Base-by-base conservation (phyloP, 2,797 vertebrate genomes). In the Phataginus tetradactyla region DNA sequence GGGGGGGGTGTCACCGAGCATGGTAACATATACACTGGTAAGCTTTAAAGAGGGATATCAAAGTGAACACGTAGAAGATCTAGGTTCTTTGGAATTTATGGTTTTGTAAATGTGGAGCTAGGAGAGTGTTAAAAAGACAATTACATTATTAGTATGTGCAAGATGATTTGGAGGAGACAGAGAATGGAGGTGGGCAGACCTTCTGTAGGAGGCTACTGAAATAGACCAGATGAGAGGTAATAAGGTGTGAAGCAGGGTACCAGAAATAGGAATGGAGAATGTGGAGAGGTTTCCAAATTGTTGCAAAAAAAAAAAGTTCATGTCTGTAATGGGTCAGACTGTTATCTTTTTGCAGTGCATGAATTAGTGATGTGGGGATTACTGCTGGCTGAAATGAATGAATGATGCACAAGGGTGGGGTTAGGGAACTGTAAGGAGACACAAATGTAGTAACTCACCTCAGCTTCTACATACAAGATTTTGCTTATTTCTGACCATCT, bases 401-500 rank as follows among this genome's bases (percentile, higher is more conserved):
- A 85, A 81, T 9, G 45, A 32, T 78, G 20, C 37, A 69, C 57
- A 64, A 59, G 11, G 34, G 18, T 74, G 27, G 57, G 42, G 18
- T 7, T 63, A 49, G 57, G 53, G 25, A 80, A 1, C 75, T 92
- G 0, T 81, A 96, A 96, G n/a, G 71, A 90, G 63, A 96, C 61
- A 90, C 91, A 92, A 91, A 93, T 86, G 86, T 69, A 91, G 34
- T 0, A n/a, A 45, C 45, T 45, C 45, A 45, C 45, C 45, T 45
- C 45, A 45, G 45, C 45, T 45, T 9, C 45, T 45, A 45, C 45
- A 2, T 45, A 45, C 51, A 93, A 80, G 17, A 69, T 37, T 86
- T 75, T 77, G 12, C 83, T 96, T 95, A 84, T 49, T 49, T 95
- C 63, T 88, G 75, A 14, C 92, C 92, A 71, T 96, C 92, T 95